Conservation (phyloP, 23 tunicate genomes). For the Halocynthia aurantium region DNA sequence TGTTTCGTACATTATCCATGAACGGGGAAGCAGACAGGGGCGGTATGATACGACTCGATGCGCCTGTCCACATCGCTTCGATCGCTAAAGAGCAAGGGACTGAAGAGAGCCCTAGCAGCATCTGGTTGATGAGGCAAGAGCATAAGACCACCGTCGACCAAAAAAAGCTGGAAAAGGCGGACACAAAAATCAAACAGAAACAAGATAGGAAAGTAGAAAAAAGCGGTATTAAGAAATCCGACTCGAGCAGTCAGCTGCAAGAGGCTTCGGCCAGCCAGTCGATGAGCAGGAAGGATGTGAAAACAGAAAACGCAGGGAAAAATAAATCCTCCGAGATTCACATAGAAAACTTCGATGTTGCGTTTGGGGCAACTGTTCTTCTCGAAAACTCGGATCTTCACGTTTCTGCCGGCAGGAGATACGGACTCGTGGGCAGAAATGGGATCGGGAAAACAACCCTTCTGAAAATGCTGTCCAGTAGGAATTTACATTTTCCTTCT, state of each 20-base stretch:
- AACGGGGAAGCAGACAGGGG: conserved; percentile 11
- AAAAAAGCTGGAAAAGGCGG: conserved; percentile 87
- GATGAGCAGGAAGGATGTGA: conserved; percentile 65
- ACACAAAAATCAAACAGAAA: conserved; percentile 74
- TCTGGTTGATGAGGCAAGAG: conserved; percentile 72
- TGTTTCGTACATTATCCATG: conserved; percentile 29
- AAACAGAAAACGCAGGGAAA: conserved; percentile 43
- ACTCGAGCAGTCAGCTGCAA: background rate
- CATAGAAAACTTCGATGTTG: conserved; percentile 94
- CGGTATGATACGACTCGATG: conserved; percentile 53
- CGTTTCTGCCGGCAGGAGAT: conserved; percentile 75
- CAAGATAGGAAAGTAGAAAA: conserved; percentile 60
- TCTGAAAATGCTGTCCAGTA: conserved; percentile 81
- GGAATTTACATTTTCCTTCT: conserved; percentile 58
- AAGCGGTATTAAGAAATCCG: background rate
- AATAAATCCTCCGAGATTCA: conserved; percentile 71
- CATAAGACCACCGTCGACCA: conserved; percentile 72
- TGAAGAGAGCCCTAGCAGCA: conserved; percentile 30
- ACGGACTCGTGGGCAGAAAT: conserved; percentile 97
- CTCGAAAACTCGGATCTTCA: conserved; percentile 91
- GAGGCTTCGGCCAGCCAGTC: conserved; percentile 83
- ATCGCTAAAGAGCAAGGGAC: background rate
- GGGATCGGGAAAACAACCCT: conserved; percentile 98
- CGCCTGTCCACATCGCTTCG: conserved; percentile 68
- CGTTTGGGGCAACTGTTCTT: conserved; percentile 74